Percentiles rank a stretch among this genome's conserved stretches.
Evolutionary conservation across 1,140 invertebrate genomes (phyloP).

Genomic region (Pissodes strobi): DNA sequence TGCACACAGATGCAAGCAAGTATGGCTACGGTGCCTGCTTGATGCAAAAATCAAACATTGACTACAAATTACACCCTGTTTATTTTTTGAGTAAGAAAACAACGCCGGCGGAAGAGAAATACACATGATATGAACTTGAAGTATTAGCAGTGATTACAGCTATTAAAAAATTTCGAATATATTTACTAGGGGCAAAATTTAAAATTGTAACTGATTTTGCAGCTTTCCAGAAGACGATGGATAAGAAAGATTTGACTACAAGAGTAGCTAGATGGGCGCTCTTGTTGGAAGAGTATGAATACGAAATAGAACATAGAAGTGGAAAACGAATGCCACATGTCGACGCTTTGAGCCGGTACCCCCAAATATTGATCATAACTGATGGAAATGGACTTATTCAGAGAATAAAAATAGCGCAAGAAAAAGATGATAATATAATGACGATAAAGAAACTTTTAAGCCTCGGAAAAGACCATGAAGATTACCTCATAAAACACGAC

Average conservation of each 20-base stretch:
- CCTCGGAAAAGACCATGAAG: conserved; percentile 32
- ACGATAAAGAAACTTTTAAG: conserved; percentile 37
- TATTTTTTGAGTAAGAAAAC: conserved; percentile 52
- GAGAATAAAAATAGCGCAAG: conserved; percentile 31
- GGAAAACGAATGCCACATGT: conserved; percentile 55
- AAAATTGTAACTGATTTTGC: conserved; percentile 56
- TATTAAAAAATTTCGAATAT: conserved; percentile 58
- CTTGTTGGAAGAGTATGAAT: conserved; percentile 50
- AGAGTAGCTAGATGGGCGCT: conserved; percentile 51
- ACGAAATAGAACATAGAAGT: conserved; percentile 48
- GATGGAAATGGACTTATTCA: conserved; percentile 19
- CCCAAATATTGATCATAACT: conserved; percentile 38
- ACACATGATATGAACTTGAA: conserved; percentile 57
- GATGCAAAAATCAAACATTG: conserved; percentile 46
- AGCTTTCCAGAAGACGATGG: conserved; percentile 47
- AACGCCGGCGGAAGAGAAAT: conserved; percentile 34
- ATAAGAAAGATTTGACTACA: conserved; percentile 45
- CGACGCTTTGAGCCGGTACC: conserved; percentile 55
- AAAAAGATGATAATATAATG: conserved; percentile 34
- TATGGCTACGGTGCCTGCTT: conserved; percentile 48
- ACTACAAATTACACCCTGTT: conserved; percentile 56
- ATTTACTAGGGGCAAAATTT: conserved; percentile 58
- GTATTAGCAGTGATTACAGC: conserved; percentile 58
- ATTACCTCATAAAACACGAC: conserved; percentile 37
- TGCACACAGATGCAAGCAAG: conserved; percentile 37